These are phyloP conservation scores for Meandrusa payeni DNA, from an alignment of 2,888 invertebrate genomes.

Conservation along the genomic window DNA sequence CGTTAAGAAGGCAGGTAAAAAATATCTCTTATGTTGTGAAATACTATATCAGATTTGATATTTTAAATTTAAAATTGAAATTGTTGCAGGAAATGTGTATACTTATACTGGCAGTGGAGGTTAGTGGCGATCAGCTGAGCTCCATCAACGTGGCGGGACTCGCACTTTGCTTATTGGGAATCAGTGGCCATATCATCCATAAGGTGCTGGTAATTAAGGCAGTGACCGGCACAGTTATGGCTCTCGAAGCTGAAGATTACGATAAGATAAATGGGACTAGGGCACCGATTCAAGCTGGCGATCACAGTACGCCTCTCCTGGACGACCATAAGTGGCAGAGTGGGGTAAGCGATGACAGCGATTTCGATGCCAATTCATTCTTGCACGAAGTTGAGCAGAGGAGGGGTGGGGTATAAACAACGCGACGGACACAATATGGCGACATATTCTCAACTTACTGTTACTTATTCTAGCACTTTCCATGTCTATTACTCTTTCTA, in stretches of 20 bases:
- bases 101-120: constrained; percentile 91
- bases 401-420: constrained; percentile 57
- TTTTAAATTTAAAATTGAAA: background rate
- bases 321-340: constrained; percentile 49
- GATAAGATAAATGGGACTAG: constrained; percentile 35
- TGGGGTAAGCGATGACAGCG: constrained; percentile 59
- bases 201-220: constrained; percentile 76
- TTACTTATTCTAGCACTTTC: background rate
- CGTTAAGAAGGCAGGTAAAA: background rate
- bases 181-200: constrained; percentile 90
- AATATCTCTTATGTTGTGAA: background rate
- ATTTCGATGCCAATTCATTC: constrained; percentile 74
- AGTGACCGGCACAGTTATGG: constrained; percentile 51
- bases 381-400: constrained; percentile 79
- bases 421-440: too few relatives aligned
- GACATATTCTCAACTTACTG: too few relatives aligned
- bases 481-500: background rate
- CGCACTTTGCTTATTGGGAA: constrained; percentile 92
- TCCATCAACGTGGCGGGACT: constrained; percentile 92
- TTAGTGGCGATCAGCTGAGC: constrained; percentile 92
- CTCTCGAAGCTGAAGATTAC: constrained; percentile 49
- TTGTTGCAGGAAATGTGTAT: constrained; percentile 93
- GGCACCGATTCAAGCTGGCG: constrained; percentile 39
- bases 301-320: constrained; percentile 54
- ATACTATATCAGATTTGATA: too few relatives aligned